A percentile compares a stretch with the other conserved stretches of the same genome.
Evolutionary conservation across 2,888 invertebrate genomes (phyloP).

Genomic region (Pollenia labialis): DNA sequence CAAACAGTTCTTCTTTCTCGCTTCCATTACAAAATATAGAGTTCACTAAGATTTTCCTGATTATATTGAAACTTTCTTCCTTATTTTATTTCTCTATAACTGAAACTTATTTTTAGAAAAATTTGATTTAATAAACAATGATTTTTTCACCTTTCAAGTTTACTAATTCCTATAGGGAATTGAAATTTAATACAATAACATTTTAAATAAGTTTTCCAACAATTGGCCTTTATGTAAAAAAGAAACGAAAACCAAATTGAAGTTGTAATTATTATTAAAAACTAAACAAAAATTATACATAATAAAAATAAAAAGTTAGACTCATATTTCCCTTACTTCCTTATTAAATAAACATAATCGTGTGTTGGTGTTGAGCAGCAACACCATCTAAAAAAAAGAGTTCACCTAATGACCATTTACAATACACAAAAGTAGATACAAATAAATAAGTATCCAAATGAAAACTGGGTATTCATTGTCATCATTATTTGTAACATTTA

Average conservation of each 20-base stretch:
- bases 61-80: too few relatives aligned
- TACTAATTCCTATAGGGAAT: neutral
- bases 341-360: conserved; percentile 24
- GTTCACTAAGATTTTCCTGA: too few relatives aligned
- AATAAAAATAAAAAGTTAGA: conserved; percentile 10
- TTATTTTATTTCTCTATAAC: too few relatives aligned
- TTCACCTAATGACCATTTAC: conserved; percentile 69
- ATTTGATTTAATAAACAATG: too few relatives aligned
- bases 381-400: conserved; percentile 27
- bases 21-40: too few relatives aligned
- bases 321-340: conserved; percentile 64
- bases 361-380: conserved; percentile 3
- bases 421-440: neutral
- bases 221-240: neutral
- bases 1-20: too few relatives aligned
- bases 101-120: too few relatives aligned
- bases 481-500: conserved; percentile 47
- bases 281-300: neutral
- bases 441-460: conserved; percentile 17
- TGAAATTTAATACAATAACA: neutral
- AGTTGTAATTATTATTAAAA: neutral
- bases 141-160: too few relatives aligned
- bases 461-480: conserved; percentile 49
- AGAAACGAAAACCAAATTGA: neutral
- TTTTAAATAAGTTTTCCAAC: too few relatives aligned